Percentiles rank a stretch among this genome's conserved stretches.
Evolutionary conservation across 2,113 vertebrate species (phyloP).

Genomic region (Lontra canadensis): DNA sequence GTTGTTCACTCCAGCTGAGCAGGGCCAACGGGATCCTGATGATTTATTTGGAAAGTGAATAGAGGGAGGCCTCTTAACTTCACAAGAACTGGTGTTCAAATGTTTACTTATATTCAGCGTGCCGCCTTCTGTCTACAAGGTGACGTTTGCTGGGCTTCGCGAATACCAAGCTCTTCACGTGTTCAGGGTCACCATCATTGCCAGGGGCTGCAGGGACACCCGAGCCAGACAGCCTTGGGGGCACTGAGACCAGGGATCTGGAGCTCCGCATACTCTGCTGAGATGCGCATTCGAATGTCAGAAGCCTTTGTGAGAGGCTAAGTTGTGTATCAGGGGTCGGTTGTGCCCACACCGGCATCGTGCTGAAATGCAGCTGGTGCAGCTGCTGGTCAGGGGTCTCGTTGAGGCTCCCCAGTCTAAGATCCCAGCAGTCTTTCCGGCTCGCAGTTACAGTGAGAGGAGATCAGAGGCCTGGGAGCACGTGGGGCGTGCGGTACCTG

Average conservation of each 20-base stretch:
- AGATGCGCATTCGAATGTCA: not conserved
- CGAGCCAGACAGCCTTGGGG: not conserved
- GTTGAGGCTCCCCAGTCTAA: not conserved
- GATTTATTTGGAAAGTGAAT: not conserved
- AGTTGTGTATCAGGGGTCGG: accelerated
- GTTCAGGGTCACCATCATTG: not conserved
- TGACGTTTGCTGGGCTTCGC: accelerated
- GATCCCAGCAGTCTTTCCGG: not conserved
- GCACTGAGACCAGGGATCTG: accelerated
- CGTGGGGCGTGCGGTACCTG: too few species aligned
- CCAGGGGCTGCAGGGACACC: not conserved
- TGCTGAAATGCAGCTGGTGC: not conserved
- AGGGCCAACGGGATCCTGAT: not conserved
- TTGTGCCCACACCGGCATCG: accelerated
- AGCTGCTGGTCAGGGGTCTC: not conserved
- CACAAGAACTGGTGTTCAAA: not conserved
- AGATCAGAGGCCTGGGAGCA: not conserved
- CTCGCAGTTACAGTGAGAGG: not conserved
- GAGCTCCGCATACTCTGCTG: not conserved
- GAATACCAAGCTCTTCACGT: not conserved
- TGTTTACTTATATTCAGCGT: accelerated
- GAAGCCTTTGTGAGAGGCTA: not conserved
- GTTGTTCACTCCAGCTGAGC: not conserved
- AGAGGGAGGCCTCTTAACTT: not conserved
- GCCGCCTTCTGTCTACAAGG: not conserved